Base-by-base conservation (phyloP, 2,888 invertebrate species). In the Neoaliturus tenellus region DNA sequence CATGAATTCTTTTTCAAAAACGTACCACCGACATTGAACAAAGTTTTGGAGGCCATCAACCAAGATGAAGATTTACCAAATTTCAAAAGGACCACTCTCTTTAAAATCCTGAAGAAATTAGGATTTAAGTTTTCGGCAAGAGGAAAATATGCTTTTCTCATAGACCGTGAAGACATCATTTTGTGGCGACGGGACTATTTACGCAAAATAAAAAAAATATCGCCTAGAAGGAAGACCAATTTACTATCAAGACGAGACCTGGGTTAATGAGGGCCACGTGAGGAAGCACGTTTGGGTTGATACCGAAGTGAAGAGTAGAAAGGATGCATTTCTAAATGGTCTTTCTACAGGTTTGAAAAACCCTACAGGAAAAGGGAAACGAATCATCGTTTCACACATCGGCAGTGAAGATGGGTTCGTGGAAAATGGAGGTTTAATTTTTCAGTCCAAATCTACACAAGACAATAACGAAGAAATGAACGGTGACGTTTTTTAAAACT, bases 351-450 rank as follows among this genome's bases (percentile, higher is more conserved):
- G 23, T 17, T 69, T n/a, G 28, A 69, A 33, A 31, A 69, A 10
- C 31, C 69, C 20, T 12, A 6, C 31, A 6, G 31, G 31, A 4
- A 35, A 69, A 31, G 69, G n/a, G 6, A 23, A 14, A n/a, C 28
- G 69, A 33, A 10, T 69, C 5, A 28, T 31, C 6, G 23, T 35
- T 8, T 23, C 31, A 5, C 69, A 69, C 28, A 14, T 35, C 5
- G 69, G 69, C 3, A 35, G 35, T 20, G 20, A 69, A 31, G 31
- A n/a, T 69, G 69, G 69, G 6, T 69, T 69, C n/a, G n/a, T 69
- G 5, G n/a, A 69, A 33, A n/a, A 35, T 12, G 35, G n/a, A 8
- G 28, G 10, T 6, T 35, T 69, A 20, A 31, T 31, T 3, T 69
- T 69, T n/a, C 35, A 28, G 25, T n/a, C 67, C 5, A 67, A 67